Percentiles rank a stretch among this genome's conserved stretches.
phyloP scores from a whole-genome alignment of 2,888 invertebrate species.

The Plutella xylostella region DNA sequence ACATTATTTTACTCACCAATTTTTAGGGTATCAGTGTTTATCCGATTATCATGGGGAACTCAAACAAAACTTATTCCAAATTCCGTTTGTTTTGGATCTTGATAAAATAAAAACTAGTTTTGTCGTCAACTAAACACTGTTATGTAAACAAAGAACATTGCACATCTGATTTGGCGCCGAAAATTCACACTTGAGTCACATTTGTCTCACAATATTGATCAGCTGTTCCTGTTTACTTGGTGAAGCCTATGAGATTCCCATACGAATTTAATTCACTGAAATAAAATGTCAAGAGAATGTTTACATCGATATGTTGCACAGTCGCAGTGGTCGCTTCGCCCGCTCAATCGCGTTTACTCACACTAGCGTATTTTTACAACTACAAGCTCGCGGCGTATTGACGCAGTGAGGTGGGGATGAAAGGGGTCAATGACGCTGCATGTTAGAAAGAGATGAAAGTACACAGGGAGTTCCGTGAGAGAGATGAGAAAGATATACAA shows the following conservation, averaged over 20 bases:
- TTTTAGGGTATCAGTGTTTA: too few relatives aligned
- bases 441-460: constrained; percentile 27
- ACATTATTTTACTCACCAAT: too few relatives aligned
- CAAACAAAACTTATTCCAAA: background rate
- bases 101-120: background rate
- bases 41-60: background rate
- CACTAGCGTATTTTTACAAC: constrained; percentile 17
- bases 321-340: constrained; percentile 36
- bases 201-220: constrained; percentile 22
- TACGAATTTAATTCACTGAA: constrained; percentile 55
- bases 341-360: constrained; percentile 26
- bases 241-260: constrained; percentile 36
- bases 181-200: constrained; percentile 3
- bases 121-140: constrained; percentile 1
- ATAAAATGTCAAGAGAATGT: constrained; percentile 55
- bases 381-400: background rate
- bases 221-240: constrained; percentile 50
- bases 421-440: constrained; percentile 52
- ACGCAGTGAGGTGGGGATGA: constrained; percentile 31
- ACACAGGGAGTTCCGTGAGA: constrained; percentile 9
- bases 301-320: constrained; percentile 60
- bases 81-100: background rate
- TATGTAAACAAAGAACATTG: constrained; percentile 15
- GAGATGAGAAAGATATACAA: constrained; percentile 32
- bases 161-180: constrained; percentile 22